These are phyloP conservation scores for Agriotes lineatus DNA, from an alignment of 2,888 invertebrate genomes.

Conservation along the genomic window DNA sequence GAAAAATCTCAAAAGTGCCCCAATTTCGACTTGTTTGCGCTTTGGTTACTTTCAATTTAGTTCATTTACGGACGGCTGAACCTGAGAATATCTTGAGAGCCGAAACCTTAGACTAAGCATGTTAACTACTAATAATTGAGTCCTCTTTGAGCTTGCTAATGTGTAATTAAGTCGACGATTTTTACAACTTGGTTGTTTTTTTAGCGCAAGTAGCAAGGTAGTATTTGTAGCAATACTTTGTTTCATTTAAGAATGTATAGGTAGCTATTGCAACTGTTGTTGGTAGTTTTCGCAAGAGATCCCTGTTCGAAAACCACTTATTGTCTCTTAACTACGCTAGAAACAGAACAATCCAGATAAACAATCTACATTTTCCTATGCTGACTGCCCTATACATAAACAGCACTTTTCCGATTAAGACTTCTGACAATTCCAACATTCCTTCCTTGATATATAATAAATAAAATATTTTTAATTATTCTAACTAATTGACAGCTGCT, in stretches of 20 bases:
- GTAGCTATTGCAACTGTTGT: neutral
- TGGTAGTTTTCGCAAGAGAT: no score
- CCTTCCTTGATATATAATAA: no score
- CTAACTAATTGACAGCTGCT: no score
- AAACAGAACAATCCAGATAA: neutral
- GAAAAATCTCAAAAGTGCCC: no score
- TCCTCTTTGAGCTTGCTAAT: slow-evolving; percentile 2
- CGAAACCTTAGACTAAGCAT: no score
- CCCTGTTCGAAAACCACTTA: neutral
- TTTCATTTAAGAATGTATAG: neutral
- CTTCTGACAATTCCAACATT: neutral
- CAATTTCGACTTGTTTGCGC: no score
- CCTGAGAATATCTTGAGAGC: no score
- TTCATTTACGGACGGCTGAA: no score
- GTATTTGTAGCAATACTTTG: neutral
- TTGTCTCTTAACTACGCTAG: neutral
- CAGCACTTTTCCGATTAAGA: neutral
- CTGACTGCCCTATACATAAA: neutral
- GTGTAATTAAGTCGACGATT: neutral
- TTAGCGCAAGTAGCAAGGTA: neutral
- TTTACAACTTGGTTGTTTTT: neutral
- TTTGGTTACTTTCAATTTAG: no score
- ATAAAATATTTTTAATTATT: no score
- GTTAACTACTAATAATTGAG: neutral
- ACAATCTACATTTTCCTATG: neutral